Evolutionary conservation across 1,140 invertebrate genomes (phyloP), one percentile per base, ranked within the genome.

Genomic region (Drosophila malerkotliana): DNA sequence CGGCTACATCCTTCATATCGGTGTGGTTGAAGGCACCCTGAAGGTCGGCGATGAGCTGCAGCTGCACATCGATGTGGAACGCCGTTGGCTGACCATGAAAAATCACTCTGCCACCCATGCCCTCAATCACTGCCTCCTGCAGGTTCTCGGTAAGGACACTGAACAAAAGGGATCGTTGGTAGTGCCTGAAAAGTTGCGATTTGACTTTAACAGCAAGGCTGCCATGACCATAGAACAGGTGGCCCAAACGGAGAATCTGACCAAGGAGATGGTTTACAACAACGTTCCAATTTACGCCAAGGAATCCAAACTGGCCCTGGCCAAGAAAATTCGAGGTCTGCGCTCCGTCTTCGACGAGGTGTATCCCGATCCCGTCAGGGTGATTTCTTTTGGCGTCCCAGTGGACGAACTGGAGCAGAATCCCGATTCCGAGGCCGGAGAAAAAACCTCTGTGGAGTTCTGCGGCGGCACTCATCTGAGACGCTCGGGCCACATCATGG

Each of bases 61-160:
- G 56, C 92, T 98, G 12, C 94, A 96, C 68, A 94, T 99, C 66
- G 98, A 99, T 92, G 95, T 94, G 55, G 93, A 95, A 76, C 94
- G 98, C 63, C 93, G 98, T 90, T 94, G 96, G 77, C 92, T 97
- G 5, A 94, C 99, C 21, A 99, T 99, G 99, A 99, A 97, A 85
- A 99, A 99, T 93, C 99, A 99, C 89, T 99, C 99, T 21, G 99
- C 97, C 24, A 99, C 99, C 1, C 99, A 99, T 93, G 95, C 98
- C 49, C 93, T 99, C 0, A 99, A 99, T 93, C 98, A 96, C 93
- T 98, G 97, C 26, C 93, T 99, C 39, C 94, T 98, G 53, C 95
- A 95, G 91, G 97, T 99, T 49, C 92, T 99, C 15, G 95, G 96
- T 8, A 95, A 95, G 69, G 97, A 98, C 82, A 96, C 97, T 44